These are phyloP conservation scores for Echinarachnius parma DNA, from an alignment of 53 echinoderm and acorn worm species.

Conservation along the genomic window DNA sequence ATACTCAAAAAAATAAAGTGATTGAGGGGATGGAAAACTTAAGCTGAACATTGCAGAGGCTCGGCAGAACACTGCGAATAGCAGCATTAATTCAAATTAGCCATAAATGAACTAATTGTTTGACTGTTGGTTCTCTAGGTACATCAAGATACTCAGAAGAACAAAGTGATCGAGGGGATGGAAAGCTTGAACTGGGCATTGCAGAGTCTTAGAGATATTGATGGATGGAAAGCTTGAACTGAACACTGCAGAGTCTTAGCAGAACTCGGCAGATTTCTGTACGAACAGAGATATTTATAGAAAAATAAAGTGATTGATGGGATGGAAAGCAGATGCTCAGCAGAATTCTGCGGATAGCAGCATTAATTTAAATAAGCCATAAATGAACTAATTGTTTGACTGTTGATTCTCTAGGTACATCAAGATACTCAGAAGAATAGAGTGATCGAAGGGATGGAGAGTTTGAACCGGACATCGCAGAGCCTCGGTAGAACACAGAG, in stretches of 20 bases:
- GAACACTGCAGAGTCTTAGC: too few species aligned
- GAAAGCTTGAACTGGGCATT: conserved; percentile 58
- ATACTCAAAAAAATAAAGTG: conserved; percentile 56
- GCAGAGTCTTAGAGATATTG: conserved; percentile 52
- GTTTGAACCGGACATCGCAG: conserved; percentile 65
- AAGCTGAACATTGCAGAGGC: conserved; percentile 66
- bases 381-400: neutral
- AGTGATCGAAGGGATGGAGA: conserved; percentile 79
- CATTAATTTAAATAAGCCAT: too few species aligned
- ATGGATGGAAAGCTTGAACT: conserved; percentile 77
- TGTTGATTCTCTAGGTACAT: conserved; percentile 49
- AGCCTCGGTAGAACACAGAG: conserved; percentile 81
- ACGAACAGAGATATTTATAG: conserved; percentile 43
- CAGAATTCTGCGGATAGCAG: too few species aligned
- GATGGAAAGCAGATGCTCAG: conserved; percentile 50
- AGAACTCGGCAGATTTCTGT: too few species aligned
- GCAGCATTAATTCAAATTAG: too few species aligned
- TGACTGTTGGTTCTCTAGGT: too few species aligned
- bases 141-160: conserved; percentile 42
- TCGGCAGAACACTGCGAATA: conserved; percentile 78
- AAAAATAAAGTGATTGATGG: conserved; percentile 60
- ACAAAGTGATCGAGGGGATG: conserved; percentile 62
- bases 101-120: too few species aligned
- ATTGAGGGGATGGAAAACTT: conserved; percentile 79
- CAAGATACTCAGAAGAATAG: conserved; percentile 57